Percentiles rank a stretch among this genome's conserved stretches.
phyloP scores from a whole-genome alignment of 2,797 vertebrate genomes.

The Hydrocynus forskahlii region DNA sequence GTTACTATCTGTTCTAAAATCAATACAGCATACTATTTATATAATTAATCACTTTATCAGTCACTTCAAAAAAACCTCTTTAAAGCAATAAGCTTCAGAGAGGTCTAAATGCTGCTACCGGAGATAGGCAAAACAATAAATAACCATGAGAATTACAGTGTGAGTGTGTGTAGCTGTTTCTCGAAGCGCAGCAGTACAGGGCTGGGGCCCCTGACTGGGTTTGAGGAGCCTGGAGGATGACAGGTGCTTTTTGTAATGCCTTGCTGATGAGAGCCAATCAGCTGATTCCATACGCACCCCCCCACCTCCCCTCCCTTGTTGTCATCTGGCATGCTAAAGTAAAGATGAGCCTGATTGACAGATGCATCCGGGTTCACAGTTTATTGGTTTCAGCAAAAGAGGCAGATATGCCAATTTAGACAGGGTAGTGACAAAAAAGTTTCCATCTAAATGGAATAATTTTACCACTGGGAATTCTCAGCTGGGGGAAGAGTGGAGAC shows the following conservation, averaged over 20 bases:
- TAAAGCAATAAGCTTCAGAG: background rate
- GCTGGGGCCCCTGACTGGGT: conserved; percentile 71
- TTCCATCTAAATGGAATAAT: conserved; percentile 96
- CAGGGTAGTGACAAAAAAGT: conserved; percentile 95
- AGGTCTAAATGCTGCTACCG: background rate
- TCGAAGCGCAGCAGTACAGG: conserved; percentile 61
- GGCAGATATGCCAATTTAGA: conserved; percentile 96
- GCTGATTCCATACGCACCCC: conserved; percentile 77
- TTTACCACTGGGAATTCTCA: conserved; percentile 93
- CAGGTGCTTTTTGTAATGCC: conserved; percentile 94
- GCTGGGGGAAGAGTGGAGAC: conserved; percentile 80
- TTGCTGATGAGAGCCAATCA: conserved; percentile 94
- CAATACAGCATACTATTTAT: no score
- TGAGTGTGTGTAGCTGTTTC: conserved; percentile 73
- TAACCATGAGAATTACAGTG: conserved; percentile 49
- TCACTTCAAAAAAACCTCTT: no score
- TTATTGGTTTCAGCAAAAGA: conserved; percentile 94
- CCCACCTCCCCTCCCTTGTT: conserved; percentile 74
- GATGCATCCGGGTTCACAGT: conserved; percentile 93
- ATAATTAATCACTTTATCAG: no score
- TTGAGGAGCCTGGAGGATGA: conserved; percentile 85
- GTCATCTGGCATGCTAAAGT: conserved; percentile 89
- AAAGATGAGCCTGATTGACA: conserved; percentile 93
- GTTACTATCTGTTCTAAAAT: no score
- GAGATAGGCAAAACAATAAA: conserved; percentile 12